Evolutionary conservation across 1,140 invertebrate genomes (phyloP).

Genomic region (Amphibalanus amphitrite): DNA sequence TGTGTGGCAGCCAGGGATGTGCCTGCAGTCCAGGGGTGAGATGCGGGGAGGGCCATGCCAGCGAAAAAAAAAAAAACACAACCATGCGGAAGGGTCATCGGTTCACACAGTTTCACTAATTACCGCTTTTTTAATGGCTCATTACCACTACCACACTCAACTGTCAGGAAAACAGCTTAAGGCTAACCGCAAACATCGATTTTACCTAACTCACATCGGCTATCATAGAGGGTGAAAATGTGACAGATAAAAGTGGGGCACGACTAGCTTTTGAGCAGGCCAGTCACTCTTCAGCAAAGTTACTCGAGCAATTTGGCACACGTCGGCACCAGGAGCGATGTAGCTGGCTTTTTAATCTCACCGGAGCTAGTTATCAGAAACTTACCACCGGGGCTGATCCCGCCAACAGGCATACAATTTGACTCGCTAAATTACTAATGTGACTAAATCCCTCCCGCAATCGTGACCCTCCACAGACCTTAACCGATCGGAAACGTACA

Average conservation of each 20-base stretch:
- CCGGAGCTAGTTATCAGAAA: too few species aligned
- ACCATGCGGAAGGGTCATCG: neutral
- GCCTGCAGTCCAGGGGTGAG: neutral
- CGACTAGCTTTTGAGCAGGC: neutral
- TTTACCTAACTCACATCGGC: neutral
- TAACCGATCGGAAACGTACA: too few species aligned
- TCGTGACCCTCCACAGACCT: too few species aligned
- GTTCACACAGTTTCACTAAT: too few species aligned
- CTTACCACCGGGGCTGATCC: too few species aligned
- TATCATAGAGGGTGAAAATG: neutral
- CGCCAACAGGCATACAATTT: too few species aligned
- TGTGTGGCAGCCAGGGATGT: neutral
- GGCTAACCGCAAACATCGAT: neutral
- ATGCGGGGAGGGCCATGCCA: neutral
- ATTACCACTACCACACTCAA: too few species aligned
- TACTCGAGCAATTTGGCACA: neutral
- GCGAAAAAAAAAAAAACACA: neutral
- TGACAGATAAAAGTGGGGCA: neutral
- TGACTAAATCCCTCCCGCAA: too few species aligned
- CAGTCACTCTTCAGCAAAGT: neutral
- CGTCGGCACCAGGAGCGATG: neutral
- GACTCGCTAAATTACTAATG: too few species aligned
- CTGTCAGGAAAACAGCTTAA: neutral
- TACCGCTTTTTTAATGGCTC: too few species aligned
- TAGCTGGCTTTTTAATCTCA: too few species aligned